Evolutionary conservation across 2,888 invertebrate genomes (phyloP).

Genomic region (Caenorhabditis uteleia): DNA sequence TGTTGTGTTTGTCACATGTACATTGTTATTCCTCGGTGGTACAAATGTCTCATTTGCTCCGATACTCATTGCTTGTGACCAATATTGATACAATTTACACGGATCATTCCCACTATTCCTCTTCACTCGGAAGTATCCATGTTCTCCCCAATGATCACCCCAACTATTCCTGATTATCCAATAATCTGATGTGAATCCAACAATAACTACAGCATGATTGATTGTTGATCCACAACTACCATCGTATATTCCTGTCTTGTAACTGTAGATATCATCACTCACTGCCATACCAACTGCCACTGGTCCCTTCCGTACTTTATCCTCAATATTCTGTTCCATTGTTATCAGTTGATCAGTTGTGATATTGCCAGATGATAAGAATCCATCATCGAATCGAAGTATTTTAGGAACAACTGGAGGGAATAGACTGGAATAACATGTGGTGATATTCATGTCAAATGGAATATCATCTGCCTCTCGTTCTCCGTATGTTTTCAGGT

Average conservation of each 20-base stretch:
- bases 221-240: constrained; percentile 40
- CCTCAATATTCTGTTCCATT: constrained; percentile 36
- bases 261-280: constrained; percentile 88
- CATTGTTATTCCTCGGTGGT: constrained; percentile 9
- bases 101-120: constrained; percentile 80
- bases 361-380: background rate
- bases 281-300: constrained; percentile 72
- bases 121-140: constrained; percentile 85
- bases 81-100: constrained; percentile 71
- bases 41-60: constrained; percentile 20
- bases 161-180: constrained; percentile 73
- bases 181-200: constrained; percentile 42
- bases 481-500: constrained; percentile 17
- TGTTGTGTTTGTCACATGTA: background rate
- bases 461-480: constrained; percentile 19
- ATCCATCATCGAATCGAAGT: constrained; percentile 21
- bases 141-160: constrained; percentile 89
- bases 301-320: constrained; percentile 33
- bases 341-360: background rate
- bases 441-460: constrained; percentile 19
- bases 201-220: constrained; percentile 51
- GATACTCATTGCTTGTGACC: constrained; percentile 24
- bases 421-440: constrained; percentile 10
- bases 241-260: constrained; percentile 73
- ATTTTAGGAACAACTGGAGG: constrained; percentile 23